Conservation (phyloP, 2,113 vertebrate genomes). For the Orientallactaga bullata region DNA sequence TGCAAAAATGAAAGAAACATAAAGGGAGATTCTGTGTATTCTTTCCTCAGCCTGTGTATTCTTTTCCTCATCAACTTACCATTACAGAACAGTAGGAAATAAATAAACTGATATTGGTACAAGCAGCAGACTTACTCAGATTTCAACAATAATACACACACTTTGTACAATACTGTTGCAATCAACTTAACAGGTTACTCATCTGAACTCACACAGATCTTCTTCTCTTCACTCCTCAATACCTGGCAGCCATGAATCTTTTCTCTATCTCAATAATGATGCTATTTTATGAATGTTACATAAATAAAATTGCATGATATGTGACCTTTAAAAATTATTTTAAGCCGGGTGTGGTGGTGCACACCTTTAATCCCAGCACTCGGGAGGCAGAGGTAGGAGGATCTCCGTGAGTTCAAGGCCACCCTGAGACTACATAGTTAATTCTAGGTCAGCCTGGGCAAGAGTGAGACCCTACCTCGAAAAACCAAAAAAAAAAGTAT, state of each 20-base stretch:
- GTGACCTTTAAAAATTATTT: no score
- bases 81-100: background rate
- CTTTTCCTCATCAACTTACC: background rate
- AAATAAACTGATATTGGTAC: background rate
- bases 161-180: background rate
- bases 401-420: no score
- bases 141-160: background rate
- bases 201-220: background rate
- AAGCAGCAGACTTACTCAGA: constrained; percentile 1
- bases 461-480: no score
- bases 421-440: no score
- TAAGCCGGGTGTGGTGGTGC: no score
- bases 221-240: background rate
- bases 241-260: background rate
- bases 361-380: no score
- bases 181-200: background rate
- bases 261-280: background rate
- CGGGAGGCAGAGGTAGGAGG: no score
- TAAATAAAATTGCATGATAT: constrained; percentile 31
- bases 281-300: background rate
- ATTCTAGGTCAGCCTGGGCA: no score
- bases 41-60: background rate
- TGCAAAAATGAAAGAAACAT: constrained; percentile 13
- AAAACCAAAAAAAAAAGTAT: no score
- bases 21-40: background rate